Evolutionary conservation across 2,797 vertebrate genomes (phyloP).

Genomic region (Onychomys arenicola): DNA sequence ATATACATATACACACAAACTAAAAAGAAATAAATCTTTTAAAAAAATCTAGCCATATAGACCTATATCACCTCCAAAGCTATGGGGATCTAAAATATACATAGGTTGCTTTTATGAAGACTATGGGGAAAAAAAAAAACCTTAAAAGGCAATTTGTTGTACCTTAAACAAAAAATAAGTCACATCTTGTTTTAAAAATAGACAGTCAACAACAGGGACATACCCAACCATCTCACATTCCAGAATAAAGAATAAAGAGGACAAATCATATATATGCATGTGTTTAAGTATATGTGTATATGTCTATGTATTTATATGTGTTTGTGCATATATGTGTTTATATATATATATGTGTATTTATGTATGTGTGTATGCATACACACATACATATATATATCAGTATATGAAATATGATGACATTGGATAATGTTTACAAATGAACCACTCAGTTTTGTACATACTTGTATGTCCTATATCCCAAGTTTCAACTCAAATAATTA

Average conservation of each 20-base stretch:
- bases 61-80: not conserved
- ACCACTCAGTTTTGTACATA: not conserved
- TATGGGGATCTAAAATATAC: not conserved
- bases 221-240: not conserved
- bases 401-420: not conserved
- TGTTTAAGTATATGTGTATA: not conserved
- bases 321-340: not conserved
- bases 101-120: not conserved
- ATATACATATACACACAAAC: not conserved
- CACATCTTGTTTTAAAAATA: conserved; percentile 16
- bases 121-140: not conserved
- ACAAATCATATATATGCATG: not conserved
- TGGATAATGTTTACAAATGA: conserved; percentile 1
- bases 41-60: not conserved
- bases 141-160: not conserved
- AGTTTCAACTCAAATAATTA: not conserved
- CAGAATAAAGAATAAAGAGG: conserved; percentile 8
- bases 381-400: not conserved
- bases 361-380: no score
- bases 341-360: no score
- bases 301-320: not conserved
- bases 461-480: not conserved
- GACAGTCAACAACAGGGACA: not conserved
- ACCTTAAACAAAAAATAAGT: not conserved
- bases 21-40: not conserved